phyloP scores from a whole-genome alignment of 2,113 vertebrate genomes.

The Saccopteryx leptura region DNA sequence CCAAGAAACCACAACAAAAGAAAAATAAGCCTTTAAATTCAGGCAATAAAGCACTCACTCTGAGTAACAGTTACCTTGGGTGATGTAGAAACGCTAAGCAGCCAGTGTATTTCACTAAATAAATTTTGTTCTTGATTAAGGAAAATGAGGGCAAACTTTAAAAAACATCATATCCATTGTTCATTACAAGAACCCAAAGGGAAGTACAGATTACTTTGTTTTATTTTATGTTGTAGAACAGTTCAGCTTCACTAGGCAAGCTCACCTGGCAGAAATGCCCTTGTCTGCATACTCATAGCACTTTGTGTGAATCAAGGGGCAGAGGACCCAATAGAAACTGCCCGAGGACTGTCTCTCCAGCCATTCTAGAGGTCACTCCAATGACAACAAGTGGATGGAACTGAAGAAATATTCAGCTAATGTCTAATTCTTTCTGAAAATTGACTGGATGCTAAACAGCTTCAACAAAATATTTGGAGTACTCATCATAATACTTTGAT shows the following conservation, averaged over 20 bases:
- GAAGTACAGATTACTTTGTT: constrained; percentile 24
- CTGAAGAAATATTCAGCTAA: constrained; percentile 10
- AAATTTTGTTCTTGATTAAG: constrained; percentile 77
- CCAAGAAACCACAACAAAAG: constrained; percentile 77
- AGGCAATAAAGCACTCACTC: constrained; percentile 67
- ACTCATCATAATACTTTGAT: not conserved
- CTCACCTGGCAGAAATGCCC: not conserved
- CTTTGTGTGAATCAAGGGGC: not conserved
- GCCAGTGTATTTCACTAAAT: constrained; percentile 63
- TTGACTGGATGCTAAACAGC: not conserved
- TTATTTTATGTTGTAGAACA: constrained; percentile 41
- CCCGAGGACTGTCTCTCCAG: not conserved
- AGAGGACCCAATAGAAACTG: not conserved
- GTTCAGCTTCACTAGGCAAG: not conserved
- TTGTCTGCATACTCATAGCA: not conserved
- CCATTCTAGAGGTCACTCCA: constrained; percentile 4
- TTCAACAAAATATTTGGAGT: constrained; percentile 47
- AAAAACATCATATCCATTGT: not conserved
- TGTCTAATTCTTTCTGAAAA: constrained; percentile 43
- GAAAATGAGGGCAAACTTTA: constrained; percentile 63
- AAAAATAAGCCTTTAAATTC: constrained; percentile 74
- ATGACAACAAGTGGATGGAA: not conserved
- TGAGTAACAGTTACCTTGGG: constrained; percentile 75
- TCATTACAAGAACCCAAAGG: constrained; percentile 58
- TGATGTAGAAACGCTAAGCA: constrained; percentile 66